Evolutionary conservation across 2,113 vertebrate genomes (phyloP), one percentile per base, ranked within the genome.

Genomic region (Syngnathoides biaculeatus): DNA sequence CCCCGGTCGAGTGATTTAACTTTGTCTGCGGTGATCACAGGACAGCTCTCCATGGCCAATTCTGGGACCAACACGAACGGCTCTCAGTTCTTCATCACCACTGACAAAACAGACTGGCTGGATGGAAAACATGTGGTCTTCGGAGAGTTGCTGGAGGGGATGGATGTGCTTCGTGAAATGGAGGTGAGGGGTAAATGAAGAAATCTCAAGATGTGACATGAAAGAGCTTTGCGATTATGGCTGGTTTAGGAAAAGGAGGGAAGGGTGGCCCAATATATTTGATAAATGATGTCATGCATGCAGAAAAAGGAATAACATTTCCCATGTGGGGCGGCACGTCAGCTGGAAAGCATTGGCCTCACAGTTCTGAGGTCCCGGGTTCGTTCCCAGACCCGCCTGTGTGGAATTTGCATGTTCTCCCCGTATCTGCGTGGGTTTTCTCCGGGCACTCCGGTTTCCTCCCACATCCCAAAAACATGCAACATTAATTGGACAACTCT

Each of bases 11-110:
- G 17, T 14, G 0, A 8, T 2, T 19, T 22, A 52, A 40, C 0
- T 8, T 66, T 53, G 26, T 69, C 1, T 79, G 3, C 68, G 13
- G 8, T 68, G 24, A 63, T 35, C 61, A 93, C 77, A 97, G 95
- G 94, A 22, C 87, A 93, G 69, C 85, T 98, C 10, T 98, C 94
- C 3, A 95, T 97, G 96, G 96, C 95, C 7, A 98, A 98, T 87
- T 97, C 96, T 0, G 95, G 96, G 4, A 58, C 94, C 0, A 96
- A 97, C 87, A 94, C 90, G 53, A 98, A 97, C 0, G 93, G 95
- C 68, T 98, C 94, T 14, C 96, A 98, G 91, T 98, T 99, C 89
- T 99, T 96, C 89, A 91, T 98, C 89, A 95, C 94, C 0, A 97
- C 91, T 1, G 96, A 97, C 57, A 97, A 98, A 71, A 97, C 96